Base-by-base conservation (phyloP, 2,888 invertebrate species). In the Cantharis rustica region DNA sequence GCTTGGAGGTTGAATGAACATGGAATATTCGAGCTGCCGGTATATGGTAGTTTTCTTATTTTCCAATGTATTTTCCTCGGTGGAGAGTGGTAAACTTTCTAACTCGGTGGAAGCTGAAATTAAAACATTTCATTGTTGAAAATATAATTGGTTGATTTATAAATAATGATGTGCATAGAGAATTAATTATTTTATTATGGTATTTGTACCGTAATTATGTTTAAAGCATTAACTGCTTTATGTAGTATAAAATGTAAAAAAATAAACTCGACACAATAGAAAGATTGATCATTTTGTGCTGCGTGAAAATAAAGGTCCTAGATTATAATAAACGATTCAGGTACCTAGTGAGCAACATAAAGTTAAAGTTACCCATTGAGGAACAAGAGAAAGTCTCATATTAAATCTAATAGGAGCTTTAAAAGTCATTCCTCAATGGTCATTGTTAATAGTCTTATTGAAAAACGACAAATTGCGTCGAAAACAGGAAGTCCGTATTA, bases 401-500 rank as follows among this genome's bases (percentile, higher is more conserved):
- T 88, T 87, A 88, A 86, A 85, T 86, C 86, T 87, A 87, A 87
- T 88, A 87, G 86, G 83, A 84, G 87, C 85, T 86, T 84, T 87
- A 86, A 87, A 88, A 88, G 87, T 87, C 87, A 86, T 82, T 81
- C 82, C 82, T 85, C 84, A 85, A 86, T 84, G 84, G 85, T 84
- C 83, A 87, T 88, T 87, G 87, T 88, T 86, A 86, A 85, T 86
- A 79, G 82, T 81, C 84, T 84, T 85, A 86, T 86, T 86, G 85
- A 86, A 85, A 79, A 83, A 84, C 86, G 88, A 88, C 88, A 88
- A 88, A 88, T 88, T 88, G 88, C 87, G 87, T 87, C 86, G 86
- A 88, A 88, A 87, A 88, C 88, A 88, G 88, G 87, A 88, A 88
- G 88, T 88, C 86, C 86, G 86, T 87, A 87, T 88, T 87, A 86